Evolutionary conservation across 2,113 vertebrate genomes (phyloP).

Genomic region (Pomatorhinus ruficollis): DNA sequence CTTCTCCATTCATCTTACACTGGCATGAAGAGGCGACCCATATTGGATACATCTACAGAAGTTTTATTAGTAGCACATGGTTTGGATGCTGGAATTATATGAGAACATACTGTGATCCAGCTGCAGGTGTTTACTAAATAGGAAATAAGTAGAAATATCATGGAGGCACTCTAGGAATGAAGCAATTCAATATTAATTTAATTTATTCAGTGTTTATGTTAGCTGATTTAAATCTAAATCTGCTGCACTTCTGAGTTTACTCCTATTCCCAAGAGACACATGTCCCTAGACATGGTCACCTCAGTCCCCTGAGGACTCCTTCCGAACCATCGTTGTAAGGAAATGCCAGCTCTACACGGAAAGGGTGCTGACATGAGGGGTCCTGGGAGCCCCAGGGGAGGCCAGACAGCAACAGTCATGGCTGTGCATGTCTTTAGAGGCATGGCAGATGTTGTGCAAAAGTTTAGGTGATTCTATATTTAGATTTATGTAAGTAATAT

Average conservation of each 20-base stretch:
- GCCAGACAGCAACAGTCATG: neutral
- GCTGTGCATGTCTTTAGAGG: neutral
- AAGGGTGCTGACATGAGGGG: neutral
- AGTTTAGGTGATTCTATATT: neutral
- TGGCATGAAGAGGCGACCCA: neutral
- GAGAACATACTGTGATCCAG: constrained; percentile 43
- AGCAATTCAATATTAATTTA: constrained; percentile 17
- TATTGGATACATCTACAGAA: constrained; percentile 35
- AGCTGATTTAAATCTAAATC: constrained; percentile 1
- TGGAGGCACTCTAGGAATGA: neutral
- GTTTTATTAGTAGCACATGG: constrained; percentile 58
- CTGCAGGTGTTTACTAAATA: constrained; percentile 55
- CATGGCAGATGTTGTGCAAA: neutral
- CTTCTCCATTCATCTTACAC: constrained; percentile 36
- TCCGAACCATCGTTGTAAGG: neutral
- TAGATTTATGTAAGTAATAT: neutral
- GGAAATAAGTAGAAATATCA: constrained; percentile 39
- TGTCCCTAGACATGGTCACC: neutral
- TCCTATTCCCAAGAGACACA: neutral
- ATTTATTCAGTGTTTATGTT: neutral
- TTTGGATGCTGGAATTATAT: constrained; percentile 12
- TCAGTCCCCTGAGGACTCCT: neutral
- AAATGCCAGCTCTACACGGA: rapidly evolving
- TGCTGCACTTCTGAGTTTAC: neutral
- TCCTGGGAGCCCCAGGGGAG: too few relatives aligned